phyloP scores from a whole-genome alignment of 2,113 vertebrate genomes.

The Noctilio leporinus region DNA sequence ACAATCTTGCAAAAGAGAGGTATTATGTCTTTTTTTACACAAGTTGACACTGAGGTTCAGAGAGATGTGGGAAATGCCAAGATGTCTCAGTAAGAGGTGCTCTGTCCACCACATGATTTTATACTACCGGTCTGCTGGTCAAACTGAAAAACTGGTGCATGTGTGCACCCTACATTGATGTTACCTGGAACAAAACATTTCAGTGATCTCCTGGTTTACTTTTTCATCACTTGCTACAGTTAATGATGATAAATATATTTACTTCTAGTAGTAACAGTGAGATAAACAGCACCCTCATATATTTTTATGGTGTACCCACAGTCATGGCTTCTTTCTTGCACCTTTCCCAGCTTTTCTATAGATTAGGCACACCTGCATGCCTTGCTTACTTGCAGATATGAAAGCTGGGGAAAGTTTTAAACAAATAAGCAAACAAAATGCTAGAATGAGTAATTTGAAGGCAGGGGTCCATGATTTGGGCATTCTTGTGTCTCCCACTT shows the following conservation, averaged over 20 bases:
- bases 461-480: not conserved
- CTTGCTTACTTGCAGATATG: not conserved
- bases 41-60: not conserved
- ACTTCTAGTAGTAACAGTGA: not conserved
- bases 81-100: not conserved
- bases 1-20: not conserved
- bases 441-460: not conserved
- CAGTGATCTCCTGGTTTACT: not conserved
- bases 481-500: not conserved
- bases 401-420: not conserved
- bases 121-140: accelerated
- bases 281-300: not conserved
- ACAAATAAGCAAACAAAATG: not conserved
- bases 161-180: not conserved
- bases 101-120: accelerated
- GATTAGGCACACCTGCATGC: not conserved
- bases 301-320: not conserved
- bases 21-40: not conserved
- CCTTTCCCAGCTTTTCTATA: not conserved
- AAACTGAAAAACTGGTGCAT: not conserved
- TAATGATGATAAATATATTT: not conserved
- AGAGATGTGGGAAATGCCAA: not conserved
- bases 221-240: not conserved
- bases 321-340: not conserved
- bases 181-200: not conserved